These are phyloP conservation scores for Cryptocheilus praepositus DNA, from an alignment of 2,888 invertebrate genomes.

Conservation along the genomic window DNA sequence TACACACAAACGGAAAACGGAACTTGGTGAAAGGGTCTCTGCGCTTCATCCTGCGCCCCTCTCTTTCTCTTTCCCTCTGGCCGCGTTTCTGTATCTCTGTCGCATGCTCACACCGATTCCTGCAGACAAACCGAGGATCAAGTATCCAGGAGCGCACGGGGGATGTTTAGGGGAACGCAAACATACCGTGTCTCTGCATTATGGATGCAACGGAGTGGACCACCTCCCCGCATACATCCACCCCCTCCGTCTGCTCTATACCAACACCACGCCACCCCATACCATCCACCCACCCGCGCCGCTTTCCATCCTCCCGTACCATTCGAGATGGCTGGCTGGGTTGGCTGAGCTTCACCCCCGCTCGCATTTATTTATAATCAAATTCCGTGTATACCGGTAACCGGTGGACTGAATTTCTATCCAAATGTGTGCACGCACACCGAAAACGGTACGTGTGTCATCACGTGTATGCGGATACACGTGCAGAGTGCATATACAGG, in stretches of 20 bases:
- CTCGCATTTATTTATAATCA: conserved; percentile 74
- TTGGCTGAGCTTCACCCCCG: conserved; percentile 51
- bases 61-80: background rate
- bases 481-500: background rate
- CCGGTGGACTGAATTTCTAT: conserved; percentile 70
- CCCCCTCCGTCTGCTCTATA: conserved; percentile 18
- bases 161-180: conserved; percentile 70
- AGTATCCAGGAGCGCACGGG: conserved; percentile 64
- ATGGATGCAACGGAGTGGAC: conserved; percentile 73
- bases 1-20: conserved; percentile 12
- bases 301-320: conserved; percentile 47
- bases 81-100: too few relatives aligned
- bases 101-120: conserved; percentile 50
- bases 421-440: conserved; percentile 62
- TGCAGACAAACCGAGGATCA: conserved; percentile 65
- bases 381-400: conserved; percentile 70
- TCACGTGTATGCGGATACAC: background rate
- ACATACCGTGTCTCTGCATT: conserved; percentile 70
- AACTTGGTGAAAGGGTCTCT: background rate
- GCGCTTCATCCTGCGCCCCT: background rate
- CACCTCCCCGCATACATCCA: conserved; percentile 47
- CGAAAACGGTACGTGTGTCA: conserved; percentile 27
- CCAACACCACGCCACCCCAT: conserved; percentile 17
- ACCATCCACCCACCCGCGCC: conserved; percentile 24
- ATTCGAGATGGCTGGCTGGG: conserved; percentile 58